A percentile compares a stretch with the other conserved stretches of the same genome.
Conservation (phyloP, 1,140 invertebrate genomes). For the Stenopsyche tienmushanensis region DNA sequence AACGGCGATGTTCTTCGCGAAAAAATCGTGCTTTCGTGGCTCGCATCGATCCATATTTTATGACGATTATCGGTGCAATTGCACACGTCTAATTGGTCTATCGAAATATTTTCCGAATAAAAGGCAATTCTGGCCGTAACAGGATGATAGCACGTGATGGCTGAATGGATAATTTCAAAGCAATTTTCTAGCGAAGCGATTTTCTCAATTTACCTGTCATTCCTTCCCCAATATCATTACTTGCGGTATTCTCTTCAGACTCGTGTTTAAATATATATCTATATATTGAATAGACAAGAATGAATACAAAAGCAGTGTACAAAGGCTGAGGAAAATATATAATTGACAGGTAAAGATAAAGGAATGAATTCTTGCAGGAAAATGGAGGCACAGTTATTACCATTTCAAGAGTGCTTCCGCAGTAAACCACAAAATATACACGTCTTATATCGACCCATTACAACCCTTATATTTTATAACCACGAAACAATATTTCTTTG, state of each 20-base stretch:
- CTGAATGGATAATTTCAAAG: constrained; percentile 39
- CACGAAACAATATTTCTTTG: too few species aligned
- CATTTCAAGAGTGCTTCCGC: too few species aligned
- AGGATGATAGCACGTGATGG: constrained; percentile 35
- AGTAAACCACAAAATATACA: too few species aligned
- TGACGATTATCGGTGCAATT: constrained; percentile 22
- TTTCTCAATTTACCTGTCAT: constrained; percentile 42
- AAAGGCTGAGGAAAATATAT: background rate
- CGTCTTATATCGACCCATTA: too few species aligned
- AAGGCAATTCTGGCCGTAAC: constrained; percentile 28
- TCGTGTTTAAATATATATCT: background rate
- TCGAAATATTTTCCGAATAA: constrained; percentile 35
- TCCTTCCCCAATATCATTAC: constrained; percentile 35
- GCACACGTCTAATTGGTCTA: constrained; percentile 28
- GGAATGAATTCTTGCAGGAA: background rate
- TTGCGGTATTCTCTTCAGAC: constrained; percentile 22
- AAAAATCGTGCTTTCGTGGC: too few species aligned
- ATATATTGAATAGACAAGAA: background rate
- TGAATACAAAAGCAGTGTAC: background rate
- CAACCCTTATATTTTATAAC: too few species aligned
- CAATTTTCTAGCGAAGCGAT: constrained; percentile 34
- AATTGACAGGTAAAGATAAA: background rate
- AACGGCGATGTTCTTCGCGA: too few species aligned
- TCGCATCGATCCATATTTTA: too few species aligned
- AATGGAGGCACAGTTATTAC: too few species aligned